These are phyloP conservation scores for Ondatra zibethicus DNA, from an alignment of 2,113 vertebrate species.

Conservation along the genomic window DNA sequence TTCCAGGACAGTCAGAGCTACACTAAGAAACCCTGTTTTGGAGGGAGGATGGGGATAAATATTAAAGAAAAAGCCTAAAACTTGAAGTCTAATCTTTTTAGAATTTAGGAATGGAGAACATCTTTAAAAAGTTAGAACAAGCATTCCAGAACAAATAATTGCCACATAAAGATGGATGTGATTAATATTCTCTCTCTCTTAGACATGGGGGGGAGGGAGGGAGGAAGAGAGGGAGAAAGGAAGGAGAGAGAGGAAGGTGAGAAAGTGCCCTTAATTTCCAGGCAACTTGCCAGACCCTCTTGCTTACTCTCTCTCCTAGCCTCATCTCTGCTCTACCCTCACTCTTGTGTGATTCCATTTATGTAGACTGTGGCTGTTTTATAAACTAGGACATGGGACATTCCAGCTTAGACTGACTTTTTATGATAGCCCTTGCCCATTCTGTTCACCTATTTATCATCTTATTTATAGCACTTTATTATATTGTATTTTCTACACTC, in stretches of 20 bases:
- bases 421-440: neutral
- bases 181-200: neutral
- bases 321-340: neutral
- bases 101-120: neutral
- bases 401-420: constrained; percentile 12
- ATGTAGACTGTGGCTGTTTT: constrained; percentile 34
- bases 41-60: neutral
- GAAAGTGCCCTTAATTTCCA: neutral
- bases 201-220: neutral
- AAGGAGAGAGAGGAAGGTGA: neutral
- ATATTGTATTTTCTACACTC: neutral
- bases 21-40: neutral
- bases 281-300: neutral
- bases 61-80: neutral
- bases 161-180: neutral
- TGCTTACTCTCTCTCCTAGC: neutral
- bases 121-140: neutral
- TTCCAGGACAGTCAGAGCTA: too few relatives aligned
- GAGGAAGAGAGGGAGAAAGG: neutral
- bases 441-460: neutral
- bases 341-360: neutral
- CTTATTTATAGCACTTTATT: neutral
- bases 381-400: neutral
- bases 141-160: constrained; percentile 9
- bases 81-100: neutral